A percentile compares a stretch with the other conserved stretches of the same genome.
phyloP scores from a whole-genome alignment of 2,797 vertebrate species.

The Gila robusta region DNA sequence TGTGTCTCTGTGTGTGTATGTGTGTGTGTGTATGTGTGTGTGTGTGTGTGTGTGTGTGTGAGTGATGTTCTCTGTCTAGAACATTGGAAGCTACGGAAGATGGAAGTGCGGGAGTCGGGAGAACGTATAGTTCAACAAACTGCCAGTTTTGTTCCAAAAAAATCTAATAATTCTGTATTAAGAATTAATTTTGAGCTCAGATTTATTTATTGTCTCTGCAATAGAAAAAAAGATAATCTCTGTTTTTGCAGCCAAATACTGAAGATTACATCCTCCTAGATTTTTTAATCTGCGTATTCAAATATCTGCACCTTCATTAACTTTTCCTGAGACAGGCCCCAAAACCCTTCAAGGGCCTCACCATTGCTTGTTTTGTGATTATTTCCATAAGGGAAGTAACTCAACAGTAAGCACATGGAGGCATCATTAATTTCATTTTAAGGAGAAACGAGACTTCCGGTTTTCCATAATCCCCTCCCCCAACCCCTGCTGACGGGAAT shows the following conservation, averaged over 20 bases:
- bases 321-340: constrained; percentile 21
- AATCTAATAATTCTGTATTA: background rate
- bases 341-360: constrained; percentile 15
- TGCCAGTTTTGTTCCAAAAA: background rate
- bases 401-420: constrained; percentile 58
- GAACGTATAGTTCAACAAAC: background rate
- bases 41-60: no score
- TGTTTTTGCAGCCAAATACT: background rate
- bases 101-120: background rate
- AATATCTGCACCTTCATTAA: background rate
- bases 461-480: constrained; percentile 58
- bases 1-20: constrained; percentile 25
- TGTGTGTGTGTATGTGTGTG: no score
- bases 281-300: background rate
- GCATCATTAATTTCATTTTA: constrained; percentile 60
- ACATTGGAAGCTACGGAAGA: no score
- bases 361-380: constrained; percentile 57
- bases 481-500: constrained; percentile 53
- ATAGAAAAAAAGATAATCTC: background rate
- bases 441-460: constrained; percentile 51
- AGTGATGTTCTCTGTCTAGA: no score
- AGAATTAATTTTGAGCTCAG: background rate
- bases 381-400: constrained; percentile 59
- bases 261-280: background rate
- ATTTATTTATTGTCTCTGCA: background rate